phyloP scores from a whole-genome alignment of 1,140 invertebrate species.

The Hycleus cichorii region DNA sequence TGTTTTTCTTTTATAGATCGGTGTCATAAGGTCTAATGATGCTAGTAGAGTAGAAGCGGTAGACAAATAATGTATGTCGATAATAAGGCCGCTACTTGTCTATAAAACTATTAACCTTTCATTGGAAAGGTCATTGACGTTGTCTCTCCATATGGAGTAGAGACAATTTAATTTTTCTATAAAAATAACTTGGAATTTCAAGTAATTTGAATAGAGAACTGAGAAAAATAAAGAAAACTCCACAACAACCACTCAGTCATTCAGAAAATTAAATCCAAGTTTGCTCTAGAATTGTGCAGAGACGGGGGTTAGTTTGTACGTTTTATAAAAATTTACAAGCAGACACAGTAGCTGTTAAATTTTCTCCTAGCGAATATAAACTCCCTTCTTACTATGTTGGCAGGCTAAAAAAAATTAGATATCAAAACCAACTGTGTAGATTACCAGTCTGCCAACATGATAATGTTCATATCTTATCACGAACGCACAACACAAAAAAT shows the following conservation, averaged over 20 bases:
- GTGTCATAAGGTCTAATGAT: too few species aligned
- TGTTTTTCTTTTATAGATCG: neutral
- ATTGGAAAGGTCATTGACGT: neutral
- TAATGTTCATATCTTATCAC: slow-evolving; percentile 23
- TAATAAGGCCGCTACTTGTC: too few species aligned
- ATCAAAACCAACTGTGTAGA: slow-evolving; percentile 10
- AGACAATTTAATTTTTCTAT: neutral
- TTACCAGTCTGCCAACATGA: slow-evolving; percentile 19
- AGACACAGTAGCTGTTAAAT: slow-evolving; percentile 14
- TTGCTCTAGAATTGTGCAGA: too few species aligned
- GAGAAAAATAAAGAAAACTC: too few species aligned
- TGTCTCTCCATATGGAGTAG: neutral
- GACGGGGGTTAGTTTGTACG: neutral
- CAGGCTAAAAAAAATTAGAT: slow-evolving; percentile 5
- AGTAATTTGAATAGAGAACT: too few species aligned
- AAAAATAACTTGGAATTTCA: neutral
- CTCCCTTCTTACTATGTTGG: neutral
- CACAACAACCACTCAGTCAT: too few species aligned
- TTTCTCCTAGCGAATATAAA: slow-evolving; percentile 1
- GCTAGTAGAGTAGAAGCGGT: too few species aligned
- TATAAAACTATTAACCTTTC: neutral
- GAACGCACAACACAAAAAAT: slow-evolving; percentile 17
- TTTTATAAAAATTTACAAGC: slow-evolving; percentile 5
- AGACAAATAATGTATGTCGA: too few species aligned
- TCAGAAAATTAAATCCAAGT: too few species aligned